These are phyloP conservation scores for Crotophaga sulcirostris DNA, from an alignment of 2,113 vertebrate genomes.

Conservation along the genomic window DNA sequence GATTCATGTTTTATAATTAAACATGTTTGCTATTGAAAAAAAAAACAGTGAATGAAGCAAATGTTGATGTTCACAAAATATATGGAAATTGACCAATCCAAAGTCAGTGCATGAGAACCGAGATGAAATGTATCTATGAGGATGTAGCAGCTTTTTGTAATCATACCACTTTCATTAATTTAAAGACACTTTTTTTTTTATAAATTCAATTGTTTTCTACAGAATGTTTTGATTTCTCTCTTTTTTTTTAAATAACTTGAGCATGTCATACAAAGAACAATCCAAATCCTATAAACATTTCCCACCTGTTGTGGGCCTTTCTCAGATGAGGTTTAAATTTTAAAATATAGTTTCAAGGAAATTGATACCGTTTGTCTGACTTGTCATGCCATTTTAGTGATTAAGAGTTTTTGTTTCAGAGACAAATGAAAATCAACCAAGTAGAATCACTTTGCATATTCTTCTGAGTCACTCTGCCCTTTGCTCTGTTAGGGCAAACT, in stretches of 20 bases:
- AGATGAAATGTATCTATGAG: neutral
- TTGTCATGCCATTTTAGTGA: conserved; percentile 64
- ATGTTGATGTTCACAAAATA: neutral
- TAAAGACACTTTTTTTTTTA: neutral
- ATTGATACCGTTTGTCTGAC: conserved; percentile 32
- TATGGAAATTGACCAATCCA: neutral
- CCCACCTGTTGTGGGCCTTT: neutral
- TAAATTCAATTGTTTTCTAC: neutral
- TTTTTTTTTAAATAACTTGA: neutral
- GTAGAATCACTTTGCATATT: conserved; percentile 40
- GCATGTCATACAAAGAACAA: neutral
- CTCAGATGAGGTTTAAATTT: conserved; percentile 44
- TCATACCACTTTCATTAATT: neutral
- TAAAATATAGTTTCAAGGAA: neutral
- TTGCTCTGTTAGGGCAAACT: conserved; percentile 28
- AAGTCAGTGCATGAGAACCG: rapidly evolving
- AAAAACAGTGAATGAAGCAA: neutral
- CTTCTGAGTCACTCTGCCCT: conserved; percentile 63
- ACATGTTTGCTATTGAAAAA: neutral
- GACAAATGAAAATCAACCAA: conserved; percentile 53
- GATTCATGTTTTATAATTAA: neutral
- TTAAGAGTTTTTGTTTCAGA: conserved; percentile 46
- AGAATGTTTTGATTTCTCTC: neutral
- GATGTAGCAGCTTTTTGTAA: neutral
- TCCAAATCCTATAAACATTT: neutral